Percentiles rank a stretch among this genome's conserved stretches.
phyloP scores from a whole-genome alignment of 2,888 invertebrate species.

The Lycaena phlaeas region DNA sequence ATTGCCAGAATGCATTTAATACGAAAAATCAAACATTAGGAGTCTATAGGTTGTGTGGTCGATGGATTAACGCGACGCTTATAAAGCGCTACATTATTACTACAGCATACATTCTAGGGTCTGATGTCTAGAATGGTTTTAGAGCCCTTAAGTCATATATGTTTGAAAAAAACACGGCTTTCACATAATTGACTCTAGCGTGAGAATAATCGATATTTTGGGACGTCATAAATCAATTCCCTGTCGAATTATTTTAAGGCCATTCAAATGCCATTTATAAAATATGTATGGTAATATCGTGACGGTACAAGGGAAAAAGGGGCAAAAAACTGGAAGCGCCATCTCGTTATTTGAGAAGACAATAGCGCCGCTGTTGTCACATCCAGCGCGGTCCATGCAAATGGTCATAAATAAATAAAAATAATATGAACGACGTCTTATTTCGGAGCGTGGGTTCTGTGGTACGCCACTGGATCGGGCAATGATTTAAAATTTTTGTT shows the following conservation, averaged over 20 bases:
- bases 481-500: neutral
- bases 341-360: constrained; percentile 67
- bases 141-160: no score
- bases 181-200: constrained; percentile 19
- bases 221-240: constrained; percentile 37
- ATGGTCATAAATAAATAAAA: constrained; percentile 72
- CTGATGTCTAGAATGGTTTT: no score
- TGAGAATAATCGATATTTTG: constrained; percentile 39
- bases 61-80: no score
- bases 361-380: constrained; percentile 65
- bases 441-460: constrained; percentile 38
- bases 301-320: constrained; percentile 39
- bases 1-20: no score
- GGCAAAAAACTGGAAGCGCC: constrained; percentile 46
- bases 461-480: neutral
- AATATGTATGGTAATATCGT: constrained; percentile 42
- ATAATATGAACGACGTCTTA: constrained; percentile 68
- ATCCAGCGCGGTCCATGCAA: constrained; percentile 66
- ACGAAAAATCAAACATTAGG: no score
- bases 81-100: no score
- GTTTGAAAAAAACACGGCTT: neutral
- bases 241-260: constrained; percentile 44
- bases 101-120: no score
- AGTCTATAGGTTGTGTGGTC: no score
- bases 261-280: constrained; percentile 59